These are phyloP conservation scores for Ornithorhynchus anatinus DNA, from an alignment of 2,113 vertebrate species.

Conservation along the genomic window DNA sequence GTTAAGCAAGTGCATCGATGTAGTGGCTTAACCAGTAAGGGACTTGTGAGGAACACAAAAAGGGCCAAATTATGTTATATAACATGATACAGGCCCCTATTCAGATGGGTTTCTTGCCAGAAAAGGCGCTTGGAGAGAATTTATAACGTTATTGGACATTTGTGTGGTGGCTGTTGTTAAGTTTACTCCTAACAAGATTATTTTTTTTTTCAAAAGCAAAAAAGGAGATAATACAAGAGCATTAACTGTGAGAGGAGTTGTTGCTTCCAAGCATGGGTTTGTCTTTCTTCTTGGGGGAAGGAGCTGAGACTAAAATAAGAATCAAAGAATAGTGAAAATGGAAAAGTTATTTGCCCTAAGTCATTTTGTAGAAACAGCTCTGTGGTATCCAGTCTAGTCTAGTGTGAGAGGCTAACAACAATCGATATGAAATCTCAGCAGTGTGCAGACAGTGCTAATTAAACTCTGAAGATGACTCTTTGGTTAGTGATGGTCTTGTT, in stretches of 20 bases:
- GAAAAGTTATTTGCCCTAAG: background rate
- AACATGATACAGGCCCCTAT: rapidly evolving
- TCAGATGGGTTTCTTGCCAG: background rate
- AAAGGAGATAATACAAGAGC: background rate
- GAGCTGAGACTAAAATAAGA: constrained; percentile 40
- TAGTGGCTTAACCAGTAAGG: background rate
- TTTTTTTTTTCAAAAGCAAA: background rate
- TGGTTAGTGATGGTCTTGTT: background rate
- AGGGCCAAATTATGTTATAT: background rate
- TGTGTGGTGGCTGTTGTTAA: rapidly evolving
- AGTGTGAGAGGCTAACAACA: background rate
- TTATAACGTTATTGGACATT: rapidly evolving
- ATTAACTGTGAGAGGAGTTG: background rate
- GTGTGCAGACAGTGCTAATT: constrained; percentile 70
- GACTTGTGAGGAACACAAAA: background rate
- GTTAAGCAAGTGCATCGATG: rapidly evolving
- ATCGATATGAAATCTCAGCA: constrained; percentile 56
- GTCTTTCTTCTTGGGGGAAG: constrained; percentile 9
- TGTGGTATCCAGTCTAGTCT: constrained; percentile 9
- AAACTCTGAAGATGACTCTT: constrained; percentile 41
- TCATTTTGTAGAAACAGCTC: constrained; percentile 24
- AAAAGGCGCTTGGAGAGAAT: background rate
- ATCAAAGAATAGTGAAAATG: constrained; percentile 11
- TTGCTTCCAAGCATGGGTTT: background rate
- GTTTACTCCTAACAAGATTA: background rate